A percentile compares a stretch with the other conserved stretches of the same genome.
Conservation (phyloP, 1,140 invertebrate species). For the Onthophagus taurus region DNA sequence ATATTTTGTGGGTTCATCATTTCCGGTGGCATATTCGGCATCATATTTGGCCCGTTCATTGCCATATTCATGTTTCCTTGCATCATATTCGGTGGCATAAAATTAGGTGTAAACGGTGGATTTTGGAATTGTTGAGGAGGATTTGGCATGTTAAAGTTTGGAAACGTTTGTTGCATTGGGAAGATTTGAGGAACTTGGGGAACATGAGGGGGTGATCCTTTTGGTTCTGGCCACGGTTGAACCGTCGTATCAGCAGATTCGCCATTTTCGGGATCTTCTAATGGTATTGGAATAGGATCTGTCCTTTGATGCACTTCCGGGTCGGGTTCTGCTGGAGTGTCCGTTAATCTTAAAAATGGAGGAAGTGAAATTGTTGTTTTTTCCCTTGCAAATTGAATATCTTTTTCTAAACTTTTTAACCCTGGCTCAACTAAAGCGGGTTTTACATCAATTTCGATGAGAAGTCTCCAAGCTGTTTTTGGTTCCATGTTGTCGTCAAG, state of each 20-base stretch:
- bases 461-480: conserved; percentile 58
- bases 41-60: conserved; percentile 20
- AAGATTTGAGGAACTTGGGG: conserved; percentile 38
- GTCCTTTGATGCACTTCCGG: conserved; percentile 63
- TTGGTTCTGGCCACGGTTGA: conserved; percentile 74
- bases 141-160: conserved; percentile 39
- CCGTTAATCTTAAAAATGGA: conserved; percentile 85
- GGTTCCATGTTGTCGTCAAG: conserved; percentile 76
- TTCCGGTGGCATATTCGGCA: conserved; percentile 31
- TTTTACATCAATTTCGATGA: conserved; percentile 57
- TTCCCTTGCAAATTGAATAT: conserved; percentile 77
- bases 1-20: conserved; percentile 28
- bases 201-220: conserved; percentile 44
- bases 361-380: conserved; percentile 73
- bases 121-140: conserved; percentile 35
- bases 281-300: conserved; percentile 74
- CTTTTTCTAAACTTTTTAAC: conserved; percentile 74
- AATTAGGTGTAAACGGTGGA: conserved; percentile 8
- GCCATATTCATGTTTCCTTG: conserved; percentile 18
- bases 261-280: conserved; percentile 76
- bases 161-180: conserved; percentile 39
- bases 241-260: conserved; percentile 64
- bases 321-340: conserved; percentile 77
- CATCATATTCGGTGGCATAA: conserved; percentile 24
- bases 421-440: conserved; percentile 56